phyloP scores from a whole-genome alignment of 2,113 vertebrate genomes.

The Callaeas wilsoni region DNA sequence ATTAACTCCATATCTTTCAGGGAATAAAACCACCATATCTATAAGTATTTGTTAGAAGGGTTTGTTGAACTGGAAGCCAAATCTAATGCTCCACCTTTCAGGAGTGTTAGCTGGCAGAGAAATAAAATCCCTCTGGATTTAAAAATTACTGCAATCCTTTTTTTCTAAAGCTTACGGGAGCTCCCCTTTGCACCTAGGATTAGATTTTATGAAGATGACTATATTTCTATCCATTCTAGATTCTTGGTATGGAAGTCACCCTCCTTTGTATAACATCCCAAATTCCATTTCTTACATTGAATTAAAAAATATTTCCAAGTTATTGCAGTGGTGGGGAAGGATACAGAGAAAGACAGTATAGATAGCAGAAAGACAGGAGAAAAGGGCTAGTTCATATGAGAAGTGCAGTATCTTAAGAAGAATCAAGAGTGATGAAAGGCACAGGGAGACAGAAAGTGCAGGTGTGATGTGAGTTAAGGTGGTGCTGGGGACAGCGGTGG shows the following conservation, averaged over 20 bases:
- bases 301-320: background rate
- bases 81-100: background rate
- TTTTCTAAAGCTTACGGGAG: background rate
- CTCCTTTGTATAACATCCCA: background rate
- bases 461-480: background rate
- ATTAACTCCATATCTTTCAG: background rate
- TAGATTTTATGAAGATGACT: background rate
- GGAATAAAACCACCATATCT: background rate
- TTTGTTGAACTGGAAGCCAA: background rate
- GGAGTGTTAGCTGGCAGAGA: background rate
- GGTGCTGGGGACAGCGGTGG: background rate
- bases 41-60: background rate
- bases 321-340: background rate
- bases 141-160: background rate
- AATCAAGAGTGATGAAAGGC: background rate
- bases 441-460: background rate
- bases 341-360: background rate
- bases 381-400: background rate
- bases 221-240: background rate
- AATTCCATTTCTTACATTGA: background rate
- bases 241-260: background rate
- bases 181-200: background rate
- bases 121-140: slow-evolving; percentile 6
- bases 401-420: background rate
- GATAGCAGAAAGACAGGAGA: background rate